Evolutionary conservation across 2,888 invertebrate genomes (phyloP).

Genomic region (Limnephilus marmoratus): DNA sequence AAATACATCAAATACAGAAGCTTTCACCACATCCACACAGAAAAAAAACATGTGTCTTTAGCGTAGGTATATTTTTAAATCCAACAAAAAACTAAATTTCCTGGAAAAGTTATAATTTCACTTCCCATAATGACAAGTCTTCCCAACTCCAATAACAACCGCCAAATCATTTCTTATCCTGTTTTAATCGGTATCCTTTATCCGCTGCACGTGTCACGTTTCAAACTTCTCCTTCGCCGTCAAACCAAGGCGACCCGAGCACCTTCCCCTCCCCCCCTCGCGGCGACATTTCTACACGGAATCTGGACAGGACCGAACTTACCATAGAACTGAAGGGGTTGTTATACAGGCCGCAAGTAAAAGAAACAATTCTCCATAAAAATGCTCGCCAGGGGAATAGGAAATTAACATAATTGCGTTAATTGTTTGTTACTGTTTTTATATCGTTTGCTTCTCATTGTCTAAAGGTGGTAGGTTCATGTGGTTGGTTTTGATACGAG

Average conservation of each 20-base stretch:
- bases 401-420: no score
- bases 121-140: not conserved
- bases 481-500: no score
- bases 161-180: conserved; percentile 19
- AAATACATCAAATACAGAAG: no score
- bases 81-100: not conserved
- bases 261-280: not conserved
- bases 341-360: not conserved
- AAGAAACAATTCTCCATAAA: not conserved
- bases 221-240: conserved; percentile 32
- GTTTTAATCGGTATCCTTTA: not conserved
- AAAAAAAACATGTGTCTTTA: not conserved
- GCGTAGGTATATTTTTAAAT: no score
- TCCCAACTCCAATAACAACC: not conserved
- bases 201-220: conserved; percentile 30
- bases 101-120: not conserved
- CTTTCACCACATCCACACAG: no score
- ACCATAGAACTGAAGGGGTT: not conserved
- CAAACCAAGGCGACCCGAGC: conserved; percentile 10
- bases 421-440: no score
- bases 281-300: not conserved
- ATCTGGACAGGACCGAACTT: not conserved
- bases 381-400: no score
- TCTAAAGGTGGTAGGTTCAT: no score
- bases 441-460: no score